Conservation (phyloP, 2,888 invertebrate genomes). For the Nasonovia ribisnigri region DNA sequence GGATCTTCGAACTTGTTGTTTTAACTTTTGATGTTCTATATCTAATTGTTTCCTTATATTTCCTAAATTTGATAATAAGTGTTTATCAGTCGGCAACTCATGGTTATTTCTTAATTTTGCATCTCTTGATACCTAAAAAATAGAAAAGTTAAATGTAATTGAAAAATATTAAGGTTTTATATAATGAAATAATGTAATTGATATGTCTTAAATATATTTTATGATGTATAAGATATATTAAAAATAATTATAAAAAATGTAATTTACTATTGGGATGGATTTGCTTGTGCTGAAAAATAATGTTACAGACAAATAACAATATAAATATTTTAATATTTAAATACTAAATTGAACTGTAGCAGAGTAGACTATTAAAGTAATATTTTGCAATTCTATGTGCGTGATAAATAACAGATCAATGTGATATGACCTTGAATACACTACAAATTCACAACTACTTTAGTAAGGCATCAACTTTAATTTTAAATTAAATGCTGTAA, state of each 20-base stretch:
- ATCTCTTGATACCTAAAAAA: constrained; percentile 21
- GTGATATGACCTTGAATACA: neutral
- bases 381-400: neutral
- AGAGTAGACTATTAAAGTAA: neutral
- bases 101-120: neutral
- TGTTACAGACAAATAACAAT: neutral
- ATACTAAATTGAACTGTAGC: neutral
- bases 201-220: neutral
- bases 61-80: constrained; percentile 49
- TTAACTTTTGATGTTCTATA: constrained; percentile 50
- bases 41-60: constrained; percentile 47
- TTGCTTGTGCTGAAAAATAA: neutral
- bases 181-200: neutral
- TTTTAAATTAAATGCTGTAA: neutral
- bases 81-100: constrained; percentile 15
- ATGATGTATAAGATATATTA: neutral
- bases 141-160: neutral
- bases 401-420: neutral
- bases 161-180: neutral
- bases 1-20: constrained; percentile 43
- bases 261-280: neutral
- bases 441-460: neutral
- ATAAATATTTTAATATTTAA: neutral
- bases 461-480: neutral
- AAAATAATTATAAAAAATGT: neutral